Evolutionary conservation across 2,113 vertebrate genomes (phyloP).

Genomic region (Coptodon bakossiorum): DNA sequence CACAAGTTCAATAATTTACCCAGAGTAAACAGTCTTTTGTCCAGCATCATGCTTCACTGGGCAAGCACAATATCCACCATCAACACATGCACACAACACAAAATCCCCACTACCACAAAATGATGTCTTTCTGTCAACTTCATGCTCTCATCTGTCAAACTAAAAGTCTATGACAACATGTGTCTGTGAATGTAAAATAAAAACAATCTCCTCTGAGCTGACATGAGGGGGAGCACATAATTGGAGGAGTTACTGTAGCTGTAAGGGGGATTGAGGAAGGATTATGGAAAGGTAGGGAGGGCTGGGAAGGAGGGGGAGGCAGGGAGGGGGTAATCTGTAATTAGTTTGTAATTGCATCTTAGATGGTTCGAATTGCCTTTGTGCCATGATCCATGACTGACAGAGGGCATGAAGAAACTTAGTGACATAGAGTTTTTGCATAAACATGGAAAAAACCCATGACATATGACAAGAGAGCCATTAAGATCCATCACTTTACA

Average conservation of each 20-base stretch:
- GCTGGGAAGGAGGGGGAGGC: not conserved
- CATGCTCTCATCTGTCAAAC: not conserved
- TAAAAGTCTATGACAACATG: not conserved
- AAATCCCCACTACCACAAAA: not conserved
- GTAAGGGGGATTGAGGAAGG: constrained; percentile 32
- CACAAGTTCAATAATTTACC: constrained; percentile 48
- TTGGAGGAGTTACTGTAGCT: constrained; percentile 32
- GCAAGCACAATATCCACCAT: not conserved
- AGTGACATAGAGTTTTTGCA: not conserved
- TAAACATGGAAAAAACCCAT: not conserved
- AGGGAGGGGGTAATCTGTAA: constrained; percentile 45
- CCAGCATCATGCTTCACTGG: constrained; percentile 1
- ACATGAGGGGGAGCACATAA: constrained; percentile 11
- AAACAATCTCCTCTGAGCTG: not conserved
- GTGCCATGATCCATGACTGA: constrained; percentile 33
- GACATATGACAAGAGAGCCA: not conserved
- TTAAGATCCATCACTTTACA: not conserved
- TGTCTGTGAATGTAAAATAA: not conserved
- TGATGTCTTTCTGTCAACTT: not conserved
- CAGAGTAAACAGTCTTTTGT: constrained; percentile 36
- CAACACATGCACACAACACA: constrained; percentile 3
- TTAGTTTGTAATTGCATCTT: constrained; percentile 54
- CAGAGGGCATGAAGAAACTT: not conserved
- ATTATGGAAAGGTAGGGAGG: constrained; percentile 43
- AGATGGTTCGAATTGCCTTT: constrained; percentile 12